These are phyloP conservation scores for Phyllostomus hastatus DNA, from an alignment of 2,113 vertebrate species.

Conservation along the genomic window DNA sequence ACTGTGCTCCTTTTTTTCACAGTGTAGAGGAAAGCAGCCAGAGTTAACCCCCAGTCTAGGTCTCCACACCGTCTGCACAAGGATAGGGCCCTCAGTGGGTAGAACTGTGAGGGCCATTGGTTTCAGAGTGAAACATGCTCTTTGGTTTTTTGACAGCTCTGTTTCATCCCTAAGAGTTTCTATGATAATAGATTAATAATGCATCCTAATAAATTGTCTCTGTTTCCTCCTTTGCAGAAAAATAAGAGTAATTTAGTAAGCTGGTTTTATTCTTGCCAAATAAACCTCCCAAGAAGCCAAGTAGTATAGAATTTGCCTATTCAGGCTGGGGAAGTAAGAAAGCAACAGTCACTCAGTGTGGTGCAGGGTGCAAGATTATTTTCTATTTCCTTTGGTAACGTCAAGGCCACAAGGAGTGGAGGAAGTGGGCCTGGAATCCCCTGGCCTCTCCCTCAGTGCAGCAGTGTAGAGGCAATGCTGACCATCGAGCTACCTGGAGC, in stretches of 20 bases:
- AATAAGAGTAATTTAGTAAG: background rate
- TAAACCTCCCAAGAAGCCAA: background rate
- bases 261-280: background rate
- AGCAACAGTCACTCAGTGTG: background rate
- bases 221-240: background rate
- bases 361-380: background rate
- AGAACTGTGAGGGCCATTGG: background rate
- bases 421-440: background rate
- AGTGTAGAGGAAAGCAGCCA: background rate
- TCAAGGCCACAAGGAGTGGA: background rate
- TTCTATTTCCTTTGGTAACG: background rate
- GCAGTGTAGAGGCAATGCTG: background rate
- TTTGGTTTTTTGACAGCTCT: background rate
- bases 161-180: background rate
- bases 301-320: background rate
- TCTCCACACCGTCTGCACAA: background rate
- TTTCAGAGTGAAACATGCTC: background rate
- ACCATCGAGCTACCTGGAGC: background rate
- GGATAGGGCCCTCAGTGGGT: background rate
- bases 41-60: background rate
- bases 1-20: background rate
- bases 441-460: background rate
- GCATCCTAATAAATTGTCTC: background rate
- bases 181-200: background rate
- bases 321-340: background rate